These are phyloP conservation scores for Gisinianus flammeolus DNA, from an alignment of 2,888 invertebrate genomes.

Conservation along the genomic window DNA sequence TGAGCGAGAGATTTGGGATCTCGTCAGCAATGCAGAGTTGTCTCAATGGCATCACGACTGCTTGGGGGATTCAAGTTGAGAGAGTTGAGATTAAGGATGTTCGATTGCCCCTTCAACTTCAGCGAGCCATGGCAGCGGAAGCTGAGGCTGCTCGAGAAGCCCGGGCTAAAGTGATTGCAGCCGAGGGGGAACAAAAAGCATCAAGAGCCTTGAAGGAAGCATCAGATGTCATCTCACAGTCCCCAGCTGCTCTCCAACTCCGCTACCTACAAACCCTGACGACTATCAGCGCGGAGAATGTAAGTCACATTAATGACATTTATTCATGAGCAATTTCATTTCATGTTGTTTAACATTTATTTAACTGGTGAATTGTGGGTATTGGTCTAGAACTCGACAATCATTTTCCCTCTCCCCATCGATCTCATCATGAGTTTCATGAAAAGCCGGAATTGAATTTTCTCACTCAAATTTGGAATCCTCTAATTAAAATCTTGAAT, in stretches of 20 bases:
- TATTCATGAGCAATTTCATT: background rate
- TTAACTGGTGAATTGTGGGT: background rate
- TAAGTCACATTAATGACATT: background rate
- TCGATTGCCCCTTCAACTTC: conserved; percentile 75
- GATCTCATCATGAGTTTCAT: conserved; percentile 42
- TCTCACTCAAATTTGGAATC: too few relatives aligned
- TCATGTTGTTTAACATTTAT: background rate
- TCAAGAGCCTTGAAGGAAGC: conserved; percentile 85
- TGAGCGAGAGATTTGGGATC: conserved; percentile 89
- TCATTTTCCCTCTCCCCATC: conserved; percentile 40
- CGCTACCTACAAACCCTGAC: conserved; percentile 68
- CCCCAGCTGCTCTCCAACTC: conserved; percentile 88
- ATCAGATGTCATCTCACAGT: conserved; percentile 77
- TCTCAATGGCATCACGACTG: conserved; percentile 85
- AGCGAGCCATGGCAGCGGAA: conserved; percentile 83
- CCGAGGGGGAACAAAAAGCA: conserved; percentile 86
- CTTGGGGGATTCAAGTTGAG: conserved; percentile 93
- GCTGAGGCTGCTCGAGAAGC: conserved; percentile 81
- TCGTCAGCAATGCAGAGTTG: conserved; percentile 81
- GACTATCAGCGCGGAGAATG: conserved; percentile 41
- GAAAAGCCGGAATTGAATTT: too few relatives aligned
- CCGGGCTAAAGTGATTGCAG: conserved; percentile 78
- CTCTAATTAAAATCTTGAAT: too few relatives aligned
- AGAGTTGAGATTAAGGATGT: conserved; percentile 94
- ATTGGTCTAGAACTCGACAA: conserved; percentile 32